Evolutionary conservation across 2,888 invertebrate genomes (phyloP), one percentile per base, ranked within the genome.

Genomic region (Aphodius sticticus): DNA sequence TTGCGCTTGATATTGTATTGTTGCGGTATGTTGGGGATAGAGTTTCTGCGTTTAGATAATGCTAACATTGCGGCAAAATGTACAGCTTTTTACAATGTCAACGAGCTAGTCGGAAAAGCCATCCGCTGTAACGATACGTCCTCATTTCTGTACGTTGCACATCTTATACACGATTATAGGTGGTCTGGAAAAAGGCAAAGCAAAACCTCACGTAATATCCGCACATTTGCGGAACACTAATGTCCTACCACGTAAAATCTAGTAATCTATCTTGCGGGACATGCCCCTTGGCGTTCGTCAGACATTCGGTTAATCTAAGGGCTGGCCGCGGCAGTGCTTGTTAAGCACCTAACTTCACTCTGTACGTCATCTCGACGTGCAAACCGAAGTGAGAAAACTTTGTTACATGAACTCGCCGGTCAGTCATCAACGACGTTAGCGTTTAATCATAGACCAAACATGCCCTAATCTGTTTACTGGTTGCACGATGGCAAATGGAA

Each of bases 311-410:
- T 53, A 53, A 53, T 53, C 53, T 53, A 53, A 53, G 53, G 53
- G 53, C 53, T 53, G 12, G 53, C 53, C 53, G 53, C 53, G 53
- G 53, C 53, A 12, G 53, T 5, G 53, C 53, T 53, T 53, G 53
- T 53, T 53, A 53, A 53, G 53, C 53, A 53, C 53, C 53, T 53
- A 53, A 53, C 53, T 53, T 53, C 53, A 53, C 53, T 53, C 53
- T 2, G 53, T 53, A 53, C 53, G 53, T 53, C 53, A 53, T 53
- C 53, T 53, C 7, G 53, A 53, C 53, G 53, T 53, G 53, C 53
- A 53, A 26, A 26, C 26, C 26, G 26, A 26, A 53, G 53, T 53
- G 53, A 53, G 53, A 12, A 53, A 53, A 53, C 53, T 53, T 53
- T 12, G 53, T 53, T 53, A 53, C 53, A 12, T 53, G 53, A 53